Evolutionary conservation across 2,888 invertebrate species (phyloP).

Genomic region (Andrena flavipes): DNA sequence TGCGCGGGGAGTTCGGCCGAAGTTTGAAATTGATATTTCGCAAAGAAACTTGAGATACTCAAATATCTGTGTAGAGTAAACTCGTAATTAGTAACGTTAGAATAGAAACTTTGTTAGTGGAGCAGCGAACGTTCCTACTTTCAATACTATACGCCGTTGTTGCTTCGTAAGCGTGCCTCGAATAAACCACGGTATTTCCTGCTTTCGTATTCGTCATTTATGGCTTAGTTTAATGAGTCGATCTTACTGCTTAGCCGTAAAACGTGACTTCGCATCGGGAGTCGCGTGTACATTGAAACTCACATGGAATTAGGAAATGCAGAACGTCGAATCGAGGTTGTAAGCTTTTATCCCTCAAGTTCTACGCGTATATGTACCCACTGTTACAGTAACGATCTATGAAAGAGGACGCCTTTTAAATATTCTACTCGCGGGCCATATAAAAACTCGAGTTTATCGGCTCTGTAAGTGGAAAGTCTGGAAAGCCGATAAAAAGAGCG

Average conservation of each 20-base stretch:
- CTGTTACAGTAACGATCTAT: too few species aligned
- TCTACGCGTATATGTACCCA: too few species aligned
- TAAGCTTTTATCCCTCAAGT: too few species aligned
- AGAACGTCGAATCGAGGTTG: too few species aligned
- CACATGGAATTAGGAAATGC: too few species aligned
- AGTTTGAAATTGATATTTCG: conserved; percentile 57
- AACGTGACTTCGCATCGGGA: not conserved
- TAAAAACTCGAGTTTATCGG: too few species aligned
- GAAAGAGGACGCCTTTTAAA: too few species aligned
- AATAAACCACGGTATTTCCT: not conserved
- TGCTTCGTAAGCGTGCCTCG: not conserved
- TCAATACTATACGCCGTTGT: conserved; percentile 5
- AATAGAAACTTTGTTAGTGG: conserved; percentile 34
- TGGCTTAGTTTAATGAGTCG: not conserved
- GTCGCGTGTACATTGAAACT: too few species aligned
- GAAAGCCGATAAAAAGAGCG: too few species aligned
- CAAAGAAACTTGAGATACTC: conserved; percentile 55
- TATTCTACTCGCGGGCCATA: too few species aligned
- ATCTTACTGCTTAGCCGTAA: not conserved
- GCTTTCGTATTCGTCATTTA: not conserved
- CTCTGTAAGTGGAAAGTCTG: too few species aligned
- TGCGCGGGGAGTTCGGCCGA: conserved; percentile 17
- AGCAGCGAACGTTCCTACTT: conserved; percentile 17
- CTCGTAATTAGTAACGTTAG: conserved; percentile 58
- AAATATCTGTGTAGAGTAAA: conserved; percentile 37